Evolutionary conservation across 1,140 invertebrate genomes (phyloP).

Genomic region (Drosophila navojoa): DNA sequence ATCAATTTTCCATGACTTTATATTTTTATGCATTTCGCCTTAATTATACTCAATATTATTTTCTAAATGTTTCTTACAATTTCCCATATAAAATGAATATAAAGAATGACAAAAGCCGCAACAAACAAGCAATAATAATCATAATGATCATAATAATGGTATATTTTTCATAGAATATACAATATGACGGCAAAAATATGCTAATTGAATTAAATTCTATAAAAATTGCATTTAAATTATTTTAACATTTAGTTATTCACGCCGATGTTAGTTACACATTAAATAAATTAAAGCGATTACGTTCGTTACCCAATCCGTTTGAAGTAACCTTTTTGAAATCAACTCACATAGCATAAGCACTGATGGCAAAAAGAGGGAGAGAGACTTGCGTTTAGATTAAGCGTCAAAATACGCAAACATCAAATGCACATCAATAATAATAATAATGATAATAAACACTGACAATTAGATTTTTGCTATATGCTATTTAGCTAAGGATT

Average conservation of each 20-base stretch:
- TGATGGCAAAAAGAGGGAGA: slow-evolving; percentile 10
- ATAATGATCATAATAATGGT: slow-evolving; percentile 51
- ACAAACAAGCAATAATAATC: slow-evolving; percentile 76
- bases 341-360: slow-evolving; percentile 22
- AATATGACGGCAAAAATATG: slow-evolving; percentile 63
- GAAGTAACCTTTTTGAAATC: slow-evolving; percentile 14
- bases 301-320: slow-evolving; percentile 1
- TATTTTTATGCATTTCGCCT: slow-evolving; percentile 12
- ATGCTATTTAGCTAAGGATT: slow-evolving; percentile 68
- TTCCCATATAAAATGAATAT: slow-evolving; percentile 51
- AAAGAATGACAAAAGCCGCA: slow-evolving; percentile 79
- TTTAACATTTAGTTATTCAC: slow-evolving; percentile 45
- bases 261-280: slow-evolving; percentile 20
- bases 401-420: slow-evolving; percentile 60
- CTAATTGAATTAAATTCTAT: slow-evolving; percentile 78
- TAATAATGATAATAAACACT: slow-evolving; percentile 68
- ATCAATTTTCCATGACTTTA: slow-evolving; percentile 37
- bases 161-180: slow-evolving; percentile 40
- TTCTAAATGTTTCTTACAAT: slow-evolving; percentile 56
- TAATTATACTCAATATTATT: slow-evolving; percentile 48
- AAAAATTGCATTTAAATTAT: slow-evolving; percentile 56
- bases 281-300: slow-evolving; percentile 23
- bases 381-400: slow-evolving; percentile 46
- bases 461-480: slow-evolving; percentile 73
- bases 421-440: slow-evolving; percentile 69